Evolutionary conservation across 2,888 invertebrate species (phyloP), one percentile per base, ranked within the genome.

Genomic region (Cheilosia vernalis): DNA sequence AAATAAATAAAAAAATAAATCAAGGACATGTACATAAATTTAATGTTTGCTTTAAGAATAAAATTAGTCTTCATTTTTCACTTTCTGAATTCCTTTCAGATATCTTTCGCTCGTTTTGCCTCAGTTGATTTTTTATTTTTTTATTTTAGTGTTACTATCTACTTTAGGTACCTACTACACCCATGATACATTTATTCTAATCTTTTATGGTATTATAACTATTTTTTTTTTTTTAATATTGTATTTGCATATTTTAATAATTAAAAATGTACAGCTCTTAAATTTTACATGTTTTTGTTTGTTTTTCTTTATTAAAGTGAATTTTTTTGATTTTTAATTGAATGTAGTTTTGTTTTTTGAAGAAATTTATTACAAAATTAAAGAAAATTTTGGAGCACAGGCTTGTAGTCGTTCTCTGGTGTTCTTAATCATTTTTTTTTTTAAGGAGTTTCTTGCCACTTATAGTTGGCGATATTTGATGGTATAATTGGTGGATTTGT

Each of bases 231-330:
- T 58, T 6, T 55, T 15, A n/a, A 13, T 17, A 49, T 49, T 27
- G 19, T 66, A 49, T 60, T 76, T 66, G 40, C 51, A 49, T 53
- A 56, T 56, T 61, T 42, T 21, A 42, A 17, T 66, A 60, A 55
- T 79, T 47, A 63, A 74, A 80, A 76, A 76, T 70, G 42, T 79
- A 79, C 79, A 85, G 47, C 15, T 51, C 21, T 51, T 51, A 15
- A 15, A 27, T 47, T 58, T 66, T 24, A n/a, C n/a, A n/a, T n/a
- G 40, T 67, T 73, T 73, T 44, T 51, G n/a, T n/a, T 66, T 33
- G 40, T 67, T 73, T 73, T 44, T 51, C 13, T 37, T 70, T 66
- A 53, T 70, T 66, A 4, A 70, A 70, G 64, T 84, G 67, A 56
- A 69, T 17, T 60, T 72, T 72, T 55, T 40, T 64, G 10, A 24